phyloP scores from a whole-genome alignment of 2,113 vertebrate genomes.

The Ailuropoda melanoleuca region DNA sequence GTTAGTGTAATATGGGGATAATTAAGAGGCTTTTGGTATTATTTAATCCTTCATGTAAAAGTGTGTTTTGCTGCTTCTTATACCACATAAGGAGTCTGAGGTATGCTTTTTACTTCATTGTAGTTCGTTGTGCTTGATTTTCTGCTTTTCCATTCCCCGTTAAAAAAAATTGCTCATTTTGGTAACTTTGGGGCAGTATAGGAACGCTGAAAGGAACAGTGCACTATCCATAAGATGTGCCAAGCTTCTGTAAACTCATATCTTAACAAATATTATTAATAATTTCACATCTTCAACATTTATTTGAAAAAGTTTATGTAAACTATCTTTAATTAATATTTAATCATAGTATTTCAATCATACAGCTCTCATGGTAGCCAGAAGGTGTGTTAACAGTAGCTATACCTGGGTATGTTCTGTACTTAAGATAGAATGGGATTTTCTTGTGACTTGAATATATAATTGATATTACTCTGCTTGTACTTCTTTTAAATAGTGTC shows the following conservation, averaged over 20 bases:
- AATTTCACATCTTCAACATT: neutral
- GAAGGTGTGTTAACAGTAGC: neutral
- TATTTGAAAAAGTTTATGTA: neutral
- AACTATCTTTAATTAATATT: neutral
- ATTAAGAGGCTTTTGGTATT: neutral
- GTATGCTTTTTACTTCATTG: neutral
- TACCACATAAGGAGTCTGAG: too few relatives aligned
- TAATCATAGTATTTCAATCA: neutral
- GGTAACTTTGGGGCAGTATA: neutral
- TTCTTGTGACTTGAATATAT: neutral
- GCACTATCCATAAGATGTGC: neutral
- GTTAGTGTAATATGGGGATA: too few relatives aligned
- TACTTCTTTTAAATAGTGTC: neutral
- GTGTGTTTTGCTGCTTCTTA: neutral
- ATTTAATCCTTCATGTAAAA: neutral
- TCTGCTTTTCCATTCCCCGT: neutral
- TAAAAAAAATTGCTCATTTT: neutral
- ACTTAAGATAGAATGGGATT: neutral
- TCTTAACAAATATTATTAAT: neutral
- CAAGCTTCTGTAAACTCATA: neutral
- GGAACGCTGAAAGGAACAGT: neutral
- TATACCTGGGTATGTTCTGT: neutral
- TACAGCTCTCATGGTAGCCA: neutral
- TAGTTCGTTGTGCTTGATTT: neutral
- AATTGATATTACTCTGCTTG: neutral